phyloP scores from a whole-genome alignment of 2,888 invertebrate genomes.

The Boloria euphrosyne region DNA sequence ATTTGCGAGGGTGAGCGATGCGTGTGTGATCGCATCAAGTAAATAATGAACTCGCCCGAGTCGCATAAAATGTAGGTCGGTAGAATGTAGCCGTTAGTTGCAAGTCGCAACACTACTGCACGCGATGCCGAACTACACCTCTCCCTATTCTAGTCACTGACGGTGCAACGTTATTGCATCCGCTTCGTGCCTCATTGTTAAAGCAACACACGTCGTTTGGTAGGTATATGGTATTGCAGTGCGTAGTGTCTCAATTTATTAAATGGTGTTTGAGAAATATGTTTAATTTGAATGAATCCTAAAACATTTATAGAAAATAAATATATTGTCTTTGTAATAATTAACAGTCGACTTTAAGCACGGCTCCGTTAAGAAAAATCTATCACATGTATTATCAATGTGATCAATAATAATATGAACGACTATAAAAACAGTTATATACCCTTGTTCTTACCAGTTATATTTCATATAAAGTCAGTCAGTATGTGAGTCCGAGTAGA shows the following conservation, averaged over 20 bases:
- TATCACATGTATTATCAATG: no score
- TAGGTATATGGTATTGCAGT: slow-evolving; percentile 21
- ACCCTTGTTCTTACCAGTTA: no score
- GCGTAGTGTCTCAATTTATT: slow-evolving; percentile 6
- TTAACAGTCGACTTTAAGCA: not conserved
- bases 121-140: slow-evolving; percentile 65
- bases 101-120: slow-evolving; percentile 60
- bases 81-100: slow-evolving; percentile 60
- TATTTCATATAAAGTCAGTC: not conserved
- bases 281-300: not conserved
- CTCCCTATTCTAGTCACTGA: slow-evolving; percentile 51
- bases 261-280: not conserved
- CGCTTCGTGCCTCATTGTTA: slow-evolving; percentile 51
- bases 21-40: slow-evolving; percentile 62
- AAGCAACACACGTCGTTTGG: slow-evolving; percentile 36
- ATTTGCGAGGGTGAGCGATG: slow-evolving; percentile 58
- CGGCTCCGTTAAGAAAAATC: no score
- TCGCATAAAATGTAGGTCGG: slow-evolving; percentile 81
- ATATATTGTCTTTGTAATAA: not conserved
- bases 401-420: no score
- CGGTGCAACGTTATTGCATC: slow-evolving; percentile 55
- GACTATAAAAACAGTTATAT: no score
- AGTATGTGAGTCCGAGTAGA: slow-evolving; percentile 19
- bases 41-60: slow-evolving; percentile 66
- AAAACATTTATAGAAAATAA: not conserved